Evolutionary conservation across 1,140 invertebrate genomes (phyloP).

Genomic region (Hyphantria cunea): DNA sequence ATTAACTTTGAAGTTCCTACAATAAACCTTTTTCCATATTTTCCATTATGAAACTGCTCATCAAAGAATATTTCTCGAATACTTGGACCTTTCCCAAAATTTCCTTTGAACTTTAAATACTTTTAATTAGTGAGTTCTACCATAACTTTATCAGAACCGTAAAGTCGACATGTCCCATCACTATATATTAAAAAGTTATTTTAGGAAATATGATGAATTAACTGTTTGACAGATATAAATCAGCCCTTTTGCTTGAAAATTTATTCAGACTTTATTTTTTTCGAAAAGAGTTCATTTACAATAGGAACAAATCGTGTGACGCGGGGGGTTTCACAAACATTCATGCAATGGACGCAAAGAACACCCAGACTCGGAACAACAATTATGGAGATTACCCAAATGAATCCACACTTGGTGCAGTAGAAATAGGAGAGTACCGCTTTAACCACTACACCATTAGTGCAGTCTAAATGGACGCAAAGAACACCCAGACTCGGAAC

Average conservation of each 20-base stretch:
- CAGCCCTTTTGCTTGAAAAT: background rate
- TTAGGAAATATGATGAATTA: conserved; percentile 2
- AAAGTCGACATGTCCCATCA: background rate
- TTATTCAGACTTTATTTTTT: too few relatives aligned
- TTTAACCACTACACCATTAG: too few relatives aligned
- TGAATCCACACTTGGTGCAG: too few relatives aligned
- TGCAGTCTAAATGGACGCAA: too few relatives aligned
- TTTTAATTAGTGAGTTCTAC: conserved; percentile 1
- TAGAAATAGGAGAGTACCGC: too few relatives aligned
- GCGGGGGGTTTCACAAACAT: too few relatives aligned
- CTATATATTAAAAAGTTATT: conserved; percentile 3
- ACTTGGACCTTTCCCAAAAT: background rate
- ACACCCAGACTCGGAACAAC: too few relatives aligned
- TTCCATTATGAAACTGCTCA: background rate
- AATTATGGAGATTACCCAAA: too few relatives aligned
- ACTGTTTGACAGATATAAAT: conserved; percentile 12
- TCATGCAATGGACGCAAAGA: too few relatives aligned
- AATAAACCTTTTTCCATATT: background rate
- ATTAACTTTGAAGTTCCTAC: background rate
- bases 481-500: too few relatives aligned
- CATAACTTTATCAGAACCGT: background rate
- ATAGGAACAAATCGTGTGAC: too few relatives aligned
- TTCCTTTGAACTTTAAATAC: background rate
- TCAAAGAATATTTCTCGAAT: background rate
- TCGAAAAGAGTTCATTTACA: too few relatives aligned